phyloP scores from a whole-genome alignment of 2,888 invertebrate species.

The Periphyllus acericola region DNA sequence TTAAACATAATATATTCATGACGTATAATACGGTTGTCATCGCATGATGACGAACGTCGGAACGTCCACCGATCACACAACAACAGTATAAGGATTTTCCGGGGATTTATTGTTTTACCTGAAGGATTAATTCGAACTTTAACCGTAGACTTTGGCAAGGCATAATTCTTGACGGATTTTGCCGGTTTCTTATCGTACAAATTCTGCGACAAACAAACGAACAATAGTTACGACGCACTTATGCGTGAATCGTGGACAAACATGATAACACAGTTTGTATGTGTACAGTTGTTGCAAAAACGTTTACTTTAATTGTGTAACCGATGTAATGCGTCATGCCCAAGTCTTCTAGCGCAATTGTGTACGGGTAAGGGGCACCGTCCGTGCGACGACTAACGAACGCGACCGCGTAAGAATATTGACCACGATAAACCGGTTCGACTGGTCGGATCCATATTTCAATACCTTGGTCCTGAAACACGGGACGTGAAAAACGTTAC shows the following conservation, averaged over 20 bases:
- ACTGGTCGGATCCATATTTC: slow-evolving; percentile 65
- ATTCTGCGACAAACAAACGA: slow-evolving; percentile 22
- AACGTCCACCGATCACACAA: too few species aligned
- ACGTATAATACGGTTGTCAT: too few species aligned
- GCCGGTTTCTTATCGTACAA: slow-evolving; percentile 1
- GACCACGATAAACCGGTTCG: slow-evolving; percentile 65
- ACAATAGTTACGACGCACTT: not conserved
- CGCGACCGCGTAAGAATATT: slow-evolving; percentile 69
- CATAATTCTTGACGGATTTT: not conserved
- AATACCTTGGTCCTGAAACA: slow-evolving; percentile 62
- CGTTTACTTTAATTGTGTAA: slow-evolving; percentile 67
- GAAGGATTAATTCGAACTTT: slow-evolving; percentile 58
- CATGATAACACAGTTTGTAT: not conserved
- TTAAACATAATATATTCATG: not conserved
- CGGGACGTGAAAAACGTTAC: not conserved
- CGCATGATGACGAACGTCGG: too few species aligned
- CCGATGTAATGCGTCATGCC: slow-evolving; percentile 66
- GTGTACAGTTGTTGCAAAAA: not conserved
- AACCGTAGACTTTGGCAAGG: slow-evolving; percentile 39
- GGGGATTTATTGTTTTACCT: slow-evolving; percentile 39
- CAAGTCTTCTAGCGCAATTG: slow-evolving; percentile 66
- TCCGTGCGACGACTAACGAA: slow-evolving; percentile 69
- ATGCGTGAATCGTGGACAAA: not conserved
- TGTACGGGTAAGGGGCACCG: slow-evolving; percentile 67
- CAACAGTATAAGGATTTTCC: too few species aligned